A percentile compares a stretch with the other conserved stretches of the same genome.
Evolutionary conservation across 64 coral and sea anemone genomes (phyloP).

Genomic region (Dendrophyllia cribrosa): DNA sequence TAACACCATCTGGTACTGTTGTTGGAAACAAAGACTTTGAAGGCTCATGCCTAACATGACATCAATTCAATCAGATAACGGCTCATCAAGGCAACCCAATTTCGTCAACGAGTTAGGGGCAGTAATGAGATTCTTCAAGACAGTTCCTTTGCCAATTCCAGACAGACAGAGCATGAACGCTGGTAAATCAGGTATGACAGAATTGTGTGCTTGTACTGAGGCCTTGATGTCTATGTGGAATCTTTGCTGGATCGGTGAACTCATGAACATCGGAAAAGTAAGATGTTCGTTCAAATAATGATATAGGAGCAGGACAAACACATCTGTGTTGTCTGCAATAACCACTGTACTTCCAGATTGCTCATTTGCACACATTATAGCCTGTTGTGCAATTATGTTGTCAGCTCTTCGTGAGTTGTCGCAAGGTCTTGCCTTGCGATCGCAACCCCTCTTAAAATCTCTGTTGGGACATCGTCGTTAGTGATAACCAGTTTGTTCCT

Average conservation of each 20-base stretch:
- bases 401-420: constrained; percentile 62
- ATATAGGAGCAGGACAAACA: constrained; percentile 21
- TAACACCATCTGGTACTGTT: constrained; percentile 61
- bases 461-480: constrained; percentile 37
- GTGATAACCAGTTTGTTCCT: constrained; percentile 69
- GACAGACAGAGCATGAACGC: constrained; percentile 39
- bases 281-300: constrained; percentile 40
- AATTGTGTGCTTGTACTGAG: constrained; percentile 10
- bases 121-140: constrained; percentile 33
- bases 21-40: constrained; percentile 58
- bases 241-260: constrained; percentile 53
- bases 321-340: constrained; percentile 17
- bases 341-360: not conserved
- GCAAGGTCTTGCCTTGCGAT: constrained; percentile 66
- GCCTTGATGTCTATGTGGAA: constrained; percentile 32
- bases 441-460: constrained; percentile 62
- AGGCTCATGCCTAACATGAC: not conserved
- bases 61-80: not conserved
- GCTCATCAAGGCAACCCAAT: constrained; percentile 18
- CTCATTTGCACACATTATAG: constrained; percentile 36
- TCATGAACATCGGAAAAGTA: constrained; percentile 30
- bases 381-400: constrained; percentile 25
- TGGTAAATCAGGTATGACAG: constrained; percentile 43
- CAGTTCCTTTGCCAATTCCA: constrained; percentile 57
- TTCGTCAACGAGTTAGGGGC: constrained; percentile 15